A percentile compares a stretch with the other conserved stretches of the same genome.
phyloP scores from a whole-genome alignment of 1,140 invertebrate genomes.

The Saccostrea glomerata region DNA sequence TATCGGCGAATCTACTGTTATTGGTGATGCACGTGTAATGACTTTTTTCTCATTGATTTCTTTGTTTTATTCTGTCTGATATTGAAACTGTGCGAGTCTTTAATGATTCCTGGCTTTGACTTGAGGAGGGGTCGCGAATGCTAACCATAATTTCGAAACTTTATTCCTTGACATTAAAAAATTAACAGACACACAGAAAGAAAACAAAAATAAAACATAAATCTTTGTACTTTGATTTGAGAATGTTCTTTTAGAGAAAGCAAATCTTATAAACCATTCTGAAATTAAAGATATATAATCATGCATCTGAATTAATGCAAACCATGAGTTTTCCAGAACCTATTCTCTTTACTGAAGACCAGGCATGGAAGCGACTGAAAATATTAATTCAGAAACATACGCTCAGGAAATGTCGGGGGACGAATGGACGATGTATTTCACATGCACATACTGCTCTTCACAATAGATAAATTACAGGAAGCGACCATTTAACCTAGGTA shows the following conservation, averaged over 20 bases:
- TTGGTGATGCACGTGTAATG: slow-evolving; percentile 21
- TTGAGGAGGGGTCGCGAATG: neutral
- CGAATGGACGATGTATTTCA: slow-evolving; percentile 10
- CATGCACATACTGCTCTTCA: neutral
- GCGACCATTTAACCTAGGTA: neutral
- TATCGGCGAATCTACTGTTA: slow-evolving; percentile 3
- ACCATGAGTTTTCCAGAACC: no score
- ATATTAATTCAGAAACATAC: neutral
- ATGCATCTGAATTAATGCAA: no score
- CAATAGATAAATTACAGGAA: slow-evolving; percentile 17
- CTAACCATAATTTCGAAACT: neutral
- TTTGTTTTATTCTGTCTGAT: slow-evolving; percentile 23
- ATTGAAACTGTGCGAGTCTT: slow-evolving; percentile 30
- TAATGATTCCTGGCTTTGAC: slow-evolving; percentile 5
- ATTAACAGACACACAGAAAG: no score
- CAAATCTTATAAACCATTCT: no score
- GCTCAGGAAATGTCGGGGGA: neutral
- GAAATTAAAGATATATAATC: no score
- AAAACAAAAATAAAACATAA: no score
- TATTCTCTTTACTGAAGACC: no score
- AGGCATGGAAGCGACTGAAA: neutral
- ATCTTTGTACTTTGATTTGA: no score
- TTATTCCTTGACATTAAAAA: no score
- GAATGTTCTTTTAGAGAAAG: no score
- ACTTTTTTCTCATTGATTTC: slow-evolving; percentile 22